Conservation (phyloP, 2,888 invertebrate genomes). For the Rhagium mordax region DNA sequence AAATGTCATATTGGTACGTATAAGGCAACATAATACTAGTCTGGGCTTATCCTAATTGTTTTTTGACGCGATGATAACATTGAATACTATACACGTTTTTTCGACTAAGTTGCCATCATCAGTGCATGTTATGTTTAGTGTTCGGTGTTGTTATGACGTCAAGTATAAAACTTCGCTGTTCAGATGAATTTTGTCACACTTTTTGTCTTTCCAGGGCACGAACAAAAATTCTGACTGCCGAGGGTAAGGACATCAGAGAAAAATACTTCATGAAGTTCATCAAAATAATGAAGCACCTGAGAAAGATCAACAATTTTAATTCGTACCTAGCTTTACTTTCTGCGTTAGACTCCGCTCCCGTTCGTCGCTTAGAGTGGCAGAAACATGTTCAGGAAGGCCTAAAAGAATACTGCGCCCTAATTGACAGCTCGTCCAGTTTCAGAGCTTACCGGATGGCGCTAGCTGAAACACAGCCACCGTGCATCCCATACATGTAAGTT, state of each 20-base stretch:
- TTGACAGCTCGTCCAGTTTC: constrained; percentile 98
- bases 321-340: constrained; percentile 97
- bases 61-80: background rate
- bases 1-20: constrained; percentile 95
- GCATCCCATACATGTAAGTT: constrained; percentile 98
- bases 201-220: constrained; percentile 84
- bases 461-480: constrained; percentile 96
- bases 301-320: constrained; percentile 99
- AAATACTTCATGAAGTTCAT: constrained; percentile 95
- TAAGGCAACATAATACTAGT: background rate
- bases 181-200: no score
- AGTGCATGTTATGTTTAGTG: no score
- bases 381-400: constrained; percentile 92
- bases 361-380: constrained; percentile 93
- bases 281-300: constrained; percentile 97
- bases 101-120: no score
- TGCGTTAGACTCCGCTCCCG: constrained; percentile 96
- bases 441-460: constrained; percentile 95
- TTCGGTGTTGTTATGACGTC: no score
- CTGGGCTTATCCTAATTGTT: no score
- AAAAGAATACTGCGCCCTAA: constrained; percentile 95
- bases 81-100: no score
- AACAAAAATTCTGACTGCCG: constrained; percentile 93
- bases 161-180: no score
- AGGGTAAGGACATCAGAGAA: constrained; percentile 92